Conservation (phyloP, 2,797 vertebrate genomes). For the Molossus molossus region DNA sequence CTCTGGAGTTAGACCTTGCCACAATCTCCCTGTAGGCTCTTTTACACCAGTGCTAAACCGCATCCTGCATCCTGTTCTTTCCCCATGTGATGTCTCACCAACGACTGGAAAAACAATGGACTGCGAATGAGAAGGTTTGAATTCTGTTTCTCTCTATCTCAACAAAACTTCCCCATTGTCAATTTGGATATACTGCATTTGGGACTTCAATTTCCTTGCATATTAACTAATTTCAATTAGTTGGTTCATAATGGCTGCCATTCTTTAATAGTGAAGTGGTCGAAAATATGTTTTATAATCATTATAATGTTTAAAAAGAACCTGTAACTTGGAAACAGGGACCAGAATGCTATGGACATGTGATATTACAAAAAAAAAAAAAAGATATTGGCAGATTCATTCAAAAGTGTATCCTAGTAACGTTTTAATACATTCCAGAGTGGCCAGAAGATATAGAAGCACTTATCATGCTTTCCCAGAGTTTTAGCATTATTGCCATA, state of each 20-base stretch:
- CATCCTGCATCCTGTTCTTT: neutral
- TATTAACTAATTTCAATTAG: neutral
- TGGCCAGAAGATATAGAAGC: conserved; percentile 11
- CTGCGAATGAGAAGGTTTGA: neutral
- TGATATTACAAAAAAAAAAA: neutral
- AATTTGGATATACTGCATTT: neutral
- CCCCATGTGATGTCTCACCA: neutral
- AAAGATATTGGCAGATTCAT: neutral
- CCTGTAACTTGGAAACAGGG: neutral
- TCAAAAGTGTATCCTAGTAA: neutral
- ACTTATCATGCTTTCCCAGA: conserved; percentile 20
- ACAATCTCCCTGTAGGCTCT: neutral
- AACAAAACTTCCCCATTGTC: neutral
- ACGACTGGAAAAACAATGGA: neutral
- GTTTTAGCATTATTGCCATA: conserved; percentile 55
- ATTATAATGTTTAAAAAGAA: neutral
- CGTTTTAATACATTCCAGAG: neutral
- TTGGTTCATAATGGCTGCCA: neutral
- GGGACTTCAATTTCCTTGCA: neutral
- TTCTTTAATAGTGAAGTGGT: neutral
- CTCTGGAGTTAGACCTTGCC: neutral
- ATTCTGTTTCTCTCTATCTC: neutral
- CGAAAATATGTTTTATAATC: neutral
- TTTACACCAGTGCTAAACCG: neutral
- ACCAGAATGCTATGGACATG: neutral